Base-by-base conservation (phyloP, 2,797 vertebrate genomes). In the Sebastes kiyomatsui region DNA sequence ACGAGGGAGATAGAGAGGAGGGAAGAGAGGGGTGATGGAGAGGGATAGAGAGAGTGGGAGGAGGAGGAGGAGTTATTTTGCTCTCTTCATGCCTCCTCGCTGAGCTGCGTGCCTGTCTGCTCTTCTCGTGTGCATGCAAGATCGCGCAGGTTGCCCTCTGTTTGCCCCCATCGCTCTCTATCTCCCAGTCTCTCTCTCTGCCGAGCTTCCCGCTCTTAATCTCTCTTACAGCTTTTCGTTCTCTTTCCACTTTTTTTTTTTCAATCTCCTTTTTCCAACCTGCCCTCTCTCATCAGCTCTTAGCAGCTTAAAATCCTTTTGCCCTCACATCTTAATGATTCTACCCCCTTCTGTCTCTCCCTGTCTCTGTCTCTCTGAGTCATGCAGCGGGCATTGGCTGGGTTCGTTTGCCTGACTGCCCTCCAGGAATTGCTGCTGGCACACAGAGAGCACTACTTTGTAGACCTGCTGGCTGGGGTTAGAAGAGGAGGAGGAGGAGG, bases 341-440 rank as follows among this genome's bases (percentile, higher is more conserved):
- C 52, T 32, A 30, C 67, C 77, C 30, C 59, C 58, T 55, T 65
- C 54, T 72, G 32, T 62, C 76, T 72, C 64, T 33, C 46, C 81
- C 16, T 1, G 33, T 75, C 25, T 72, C 65, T 80, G 22, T 77
- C 76, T 82, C 71, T 84, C 77, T 77, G 87, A 92, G 87, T 91
- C 87, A 91, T 89, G 72, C 75, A 83, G 89, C 76, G 81, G 87
- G 80, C 82, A 82, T 86, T 85, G 92, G 78, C 82, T 83, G 84
- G 81, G 88, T 92, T 90, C 90, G 89, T 93, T 93, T 94, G 92
- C 93, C 93, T 95, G 87, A 92, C 89, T 93, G 91, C 93, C 94
- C 92, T 92, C 90, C 90, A 95, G 94, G 94, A 96, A 95, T 95
- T 92, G 92, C 90, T 87, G 67, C 86, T 92, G 90, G 93, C 92